Evolutionary conservation across 2,888 invertebrate species (phyloP).

Genomic region (Gandaritis pyraliata): DNA sequence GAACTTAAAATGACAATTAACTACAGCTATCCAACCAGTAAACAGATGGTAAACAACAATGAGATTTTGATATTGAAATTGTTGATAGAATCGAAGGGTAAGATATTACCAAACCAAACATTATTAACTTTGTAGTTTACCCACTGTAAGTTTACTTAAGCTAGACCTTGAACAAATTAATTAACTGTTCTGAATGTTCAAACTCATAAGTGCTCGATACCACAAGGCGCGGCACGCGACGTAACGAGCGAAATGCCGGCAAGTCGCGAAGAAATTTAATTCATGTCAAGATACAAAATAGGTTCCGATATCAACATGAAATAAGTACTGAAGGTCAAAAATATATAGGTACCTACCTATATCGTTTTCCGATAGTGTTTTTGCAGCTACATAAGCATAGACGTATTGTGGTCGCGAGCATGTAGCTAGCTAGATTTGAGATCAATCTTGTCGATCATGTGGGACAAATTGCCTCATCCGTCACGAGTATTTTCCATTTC

Average conservation of each 20-base stretch:
- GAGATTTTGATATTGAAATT: neutral
- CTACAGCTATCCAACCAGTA: neutral
- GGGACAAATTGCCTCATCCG: conserved; percentile 59
- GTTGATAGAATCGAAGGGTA: neutral
- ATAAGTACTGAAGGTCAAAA: conserved; percentile 38
- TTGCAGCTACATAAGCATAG: conserved; percentile 20
- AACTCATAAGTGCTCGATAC: conserved; percentile 28
- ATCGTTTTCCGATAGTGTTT: conserved; percentile 54
- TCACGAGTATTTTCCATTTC: conserved; percentile 48
- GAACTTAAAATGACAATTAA: neutral
- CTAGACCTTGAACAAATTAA: conserved; percentile 21
- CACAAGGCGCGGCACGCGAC: conserved; percentile 14
- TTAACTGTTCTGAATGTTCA: conserved; percentile 20
- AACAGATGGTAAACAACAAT: too few species aligned
- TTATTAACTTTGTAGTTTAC: conserved; percentile 8
- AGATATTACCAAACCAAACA: conserved; percentile 3
- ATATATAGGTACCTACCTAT: conserved; percentile 41
- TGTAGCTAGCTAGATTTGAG: conserved; percentile 34
- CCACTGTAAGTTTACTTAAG: conserved; percentile 2
- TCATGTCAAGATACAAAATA: conserved; percentile 36
- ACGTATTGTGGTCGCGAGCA: conserved; percentile 31
- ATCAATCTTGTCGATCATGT: conserved; percentile 49
- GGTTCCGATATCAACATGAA: conserved; percentile 28
- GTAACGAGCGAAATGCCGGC: conserved; percentile 24
- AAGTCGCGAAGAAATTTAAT: conserved; percentile 35